phyloP scores from a whole-genome alignment of 1,140 invertebrate species.

The Drosophila hydei region DNA sequence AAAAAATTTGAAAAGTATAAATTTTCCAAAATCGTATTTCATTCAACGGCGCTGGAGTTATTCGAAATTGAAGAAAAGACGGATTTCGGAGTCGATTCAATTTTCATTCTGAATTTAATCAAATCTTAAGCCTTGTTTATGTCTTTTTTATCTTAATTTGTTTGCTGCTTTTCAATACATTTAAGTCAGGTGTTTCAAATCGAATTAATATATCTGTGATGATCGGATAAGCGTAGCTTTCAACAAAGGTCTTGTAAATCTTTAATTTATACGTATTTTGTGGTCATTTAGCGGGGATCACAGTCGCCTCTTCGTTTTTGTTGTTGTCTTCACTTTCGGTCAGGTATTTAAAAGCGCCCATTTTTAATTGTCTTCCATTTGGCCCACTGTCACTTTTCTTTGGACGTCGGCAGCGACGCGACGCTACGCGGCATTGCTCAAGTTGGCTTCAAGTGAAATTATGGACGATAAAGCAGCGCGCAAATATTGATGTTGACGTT shows the following conservation, averaged over 20 bases:
- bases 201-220: neutral
- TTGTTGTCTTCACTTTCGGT: slow-evolving; percentile 30
- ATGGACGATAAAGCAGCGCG: slow-evolving; percentile 30
- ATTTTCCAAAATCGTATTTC: too few species aligned
- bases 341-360: slow-evolving; percentile 30
- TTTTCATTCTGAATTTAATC: too few species aligned
- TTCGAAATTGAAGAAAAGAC: too few species aligned
- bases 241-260: slow-evolving; percentile 5
- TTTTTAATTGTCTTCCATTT: slow-evolving; percentile 55
- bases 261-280: neutral
- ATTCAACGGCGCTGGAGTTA: too few species aligned
- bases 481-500: slow-evolving; percentile 24
- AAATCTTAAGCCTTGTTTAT: too few species aligned
- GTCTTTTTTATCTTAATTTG: too few species aligned
- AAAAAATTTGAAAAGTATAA: too few species aligned
- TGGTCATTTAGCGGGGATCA: neutral
- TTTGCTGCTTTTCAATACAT: neutral
- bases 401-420: slow-evolving; percentile 16
- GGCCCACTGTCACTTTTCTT: slow-evolving; percentile 72
- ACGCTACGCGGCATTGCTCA: slow-evolving; percentile 59
- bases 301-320: neutral
- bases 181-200: neutral
- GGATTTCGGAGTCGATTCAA: too few species aligned
- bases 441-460: slow-evolving; percentile 69
- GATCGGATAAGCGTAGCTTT: neutral